phyloP scores from a whole-genome alignment of 2,113 vertebrate genomes.

The Carassius gibelio region DNA sequence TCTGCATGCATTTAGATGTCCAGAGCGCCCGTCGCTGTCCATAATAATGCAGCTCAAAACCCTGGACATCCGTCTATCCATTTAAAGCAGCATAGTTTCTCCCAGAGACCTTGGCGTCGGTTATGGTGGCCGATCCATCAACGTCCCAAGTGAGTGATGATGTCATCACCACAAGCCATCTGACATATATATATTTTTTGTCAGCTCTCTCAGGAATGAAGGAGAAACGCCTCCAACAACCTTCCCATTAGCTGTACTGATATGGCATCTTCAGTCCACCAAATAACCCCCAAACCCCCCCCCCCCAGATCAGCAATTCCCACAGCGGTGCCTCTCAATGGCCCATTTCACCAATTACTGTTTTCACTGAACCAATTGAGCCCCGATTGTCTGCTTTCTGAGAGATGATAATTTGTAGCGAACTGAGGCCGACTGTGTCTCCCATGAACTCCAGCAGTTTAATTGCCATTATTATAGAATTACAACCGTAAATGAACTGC shows the following conservation, averaged over 20 bases:
- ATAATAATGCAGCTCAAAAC: slow-evolving; percentile 68
- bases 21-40: slow-evolving; percentile 64
- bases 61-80: slow-evolving; percentile 64
- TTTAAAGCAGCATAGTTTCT: slow-evolving; percentile 41
- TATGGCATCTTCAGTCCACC: not conserved
- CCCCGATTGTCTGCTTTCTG: slow-evolving; percentile 31
- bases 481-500: slow-evolving; percentile 68
- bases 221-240: not conserved
- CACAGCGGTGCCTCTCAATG: not conserved
- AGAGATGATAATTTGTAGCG: slow-evolving; percentile 51
- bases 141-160: slow-evolving; percentile 68
- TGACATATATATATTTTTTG: slow-evolving; percentile 10
- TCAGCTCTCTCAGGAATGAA: not conserved
- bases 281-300: not conserved
- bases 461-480: slow-evolving; percentile 69
- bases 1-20: slow-evolving; percentile 54
- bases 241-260: not conserved
- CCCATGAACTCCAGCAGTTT: slow-evolving; percentile 33
- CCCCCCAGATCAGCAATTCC: not conserved
- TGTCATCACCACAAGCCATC: slow-evolving; percentile 68
- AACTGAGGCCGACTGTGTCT: slow-evolving; percentile 17
- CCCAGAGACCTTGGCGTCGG: slow-evolving; percentile 65
- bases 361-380: slow-evolving; percentile 50
- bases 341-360: slow-evolving; percentile 54
- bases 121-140: slow-evolving; percentile 71